Evolutionary conservation across 1,140 invertebrate genomes (phyloP).

Genomic region (Drosophila azteca): DNA sequence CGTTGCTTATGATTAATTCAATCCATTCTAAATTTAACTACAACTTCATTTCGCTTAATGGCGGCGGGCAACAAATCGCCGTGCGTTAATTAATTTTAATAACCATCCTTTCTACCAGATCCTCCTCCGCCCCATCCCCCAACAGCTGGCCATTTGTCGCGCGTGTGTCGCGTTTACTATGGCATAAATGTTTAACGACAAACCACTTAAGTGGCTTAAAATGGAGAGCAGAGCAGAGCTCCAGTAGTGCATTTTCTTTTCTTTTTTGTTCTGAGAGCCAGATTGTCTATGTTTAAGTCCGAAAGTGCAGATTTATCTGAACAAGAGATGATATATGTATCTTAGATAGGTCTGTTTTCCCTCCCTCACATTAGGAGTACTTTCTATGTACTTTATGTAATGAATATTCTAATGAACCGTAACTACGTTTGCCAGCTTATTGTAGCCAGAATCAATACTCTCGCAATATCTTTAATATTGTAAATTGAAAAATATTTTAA

Average conservation of each 20-base stretch:
- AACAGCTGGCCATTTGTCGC: slow-evolving; percentile 65
- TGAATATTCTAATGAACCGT: too few species aligned
- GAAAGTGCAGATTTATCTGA: too few species aligned
- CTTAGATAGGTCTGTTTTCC: too few species aligned
- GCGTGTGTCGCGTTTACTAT: slow-evolving; percentile 65
- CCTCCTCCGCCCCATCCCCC: neutral
- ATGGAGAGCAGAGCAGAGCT: slow-evolving; percentile 16
- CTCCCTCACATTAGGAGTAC: too few species aligned
- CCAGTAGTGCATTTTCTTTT: slow-evolving; percentile 4
- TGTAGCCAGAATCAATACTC: too few species aligned
- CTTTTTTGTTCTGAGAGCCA: too few species aligned
- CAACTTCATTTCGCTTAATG: slow-evolving; percentile 69
- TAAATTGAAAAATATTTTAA: too few species aligned
- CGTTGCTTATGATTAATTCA: slow-evolving; percentile 46
- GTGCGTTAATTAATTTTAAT: slow-evolving; percentile 79
- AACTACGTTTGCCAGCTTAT: too few species aligned
- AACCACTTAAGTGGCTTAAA: slow-evolving; percentile 61
- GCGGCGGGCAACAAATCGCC: slow-evolving; percentile 64
- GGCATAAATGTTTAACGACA: slow-evolving; percentile 71
- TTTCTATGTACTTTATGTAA: too few species aligned
- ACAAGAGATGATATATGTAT: too few species aligned
- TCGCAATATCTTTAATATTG: too few species aligned
- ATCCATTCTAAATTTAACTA: slow-evolving; percentile 56
- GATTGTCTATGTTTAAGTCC: too few species aligned
- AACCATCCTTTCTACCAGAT: slow-evolving; percentile 47